Conservation (phyloP, 2,113 vertebrate species). For the Melanerpes formicivorus region DNA sequence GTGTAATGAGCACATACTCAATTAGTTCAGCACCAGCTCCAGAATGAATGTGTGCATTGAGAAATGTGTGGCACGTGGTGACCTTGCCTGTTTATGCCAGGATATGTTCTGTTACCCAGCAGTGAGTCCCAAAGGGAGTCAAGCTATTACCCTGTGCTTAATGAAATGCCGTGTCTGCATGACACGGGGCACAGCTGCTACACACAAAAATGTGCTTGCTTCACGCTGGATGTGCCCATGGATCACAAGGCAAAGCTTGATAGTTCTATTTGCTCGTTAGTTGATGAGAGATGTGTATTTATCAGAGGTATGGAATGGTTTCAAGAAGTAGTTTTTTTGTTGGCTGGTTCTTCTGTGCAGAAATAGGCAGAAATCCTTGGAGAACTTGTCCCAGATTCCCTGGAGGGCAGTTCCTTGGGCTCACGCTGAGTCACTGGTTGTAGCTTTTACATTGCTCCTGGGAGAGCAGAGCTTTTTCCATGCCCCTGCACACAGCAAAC, state of each 20-base stretch:
- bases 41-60: neutral
- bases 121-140: neutral
- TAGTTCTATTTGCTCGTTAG: neutral
- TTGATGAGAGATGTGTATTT: neutral
- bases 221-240: neutral
- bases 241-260: neutral
- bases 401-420: neutral
- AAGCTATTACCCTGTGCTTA: conserved; percentile 18
- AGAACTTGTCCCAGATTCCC: neutral
- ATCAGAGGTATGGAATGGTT: neutral
- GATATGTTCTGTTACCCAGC: conserved; percentile 27
- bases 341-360: neutral
- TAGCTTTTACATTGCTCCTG: neutral
- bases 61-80: neutral
- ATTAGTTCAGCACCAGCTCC: conserved; percentile 1
- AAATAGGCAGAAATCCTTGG: neutral
- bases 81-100: conserved; percentile 28
- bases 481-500: neutral
- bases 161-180: neutral
- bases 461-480: neutral
- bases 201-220: rapidly evolving
- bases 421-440: neutral
- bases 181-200: neutral
- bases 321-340: neutral
- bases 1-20: neutral